Percentiles rank a stretch among this genome's conserved stretches.
phyloP scores from a whole-genome alignment of 2,797 vertebrate genomes.

The Lerista edwardsae region DNA sequence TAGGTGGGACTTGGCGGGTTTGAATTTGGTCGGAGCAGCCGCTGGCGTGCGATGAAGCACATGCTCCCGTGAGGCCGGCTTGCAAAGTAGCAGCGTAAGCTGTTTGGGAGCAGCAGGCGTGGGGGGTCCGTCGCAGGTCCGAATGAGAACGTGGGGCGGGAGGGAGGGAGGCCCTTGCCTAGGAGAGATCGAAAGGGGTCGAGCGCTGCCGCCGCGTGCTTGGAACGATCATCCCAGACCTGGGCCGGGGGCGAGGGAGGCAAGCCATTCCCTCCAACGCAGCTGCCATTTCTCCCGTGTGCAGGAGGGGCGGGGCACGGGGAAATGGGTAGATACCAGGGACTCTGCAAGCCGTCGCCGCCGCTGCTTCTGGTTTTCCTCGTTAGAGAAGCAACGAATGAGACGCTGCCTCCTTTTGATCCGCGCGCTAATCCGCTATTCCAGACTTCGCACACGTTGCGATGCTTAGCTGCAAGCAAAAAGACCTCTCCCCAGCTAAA shows the following conservation, averaged over 20 bases:
- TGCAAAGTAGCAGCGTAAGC: too few species aligned
- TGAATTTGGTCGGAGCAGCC: slow-evolving; percentile 12
- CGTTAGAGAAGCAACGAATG: background rate
- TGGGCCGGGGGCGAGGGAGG: background rate
- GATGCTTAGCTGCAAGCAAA: background rate
- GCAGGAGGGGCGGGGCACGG: background rate
- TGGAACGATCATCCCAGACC: background rate
- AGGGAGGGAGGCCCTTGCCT: background rate
- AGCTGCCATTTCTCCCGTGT: background rate
- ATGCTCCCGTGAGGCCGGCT: slow-evolving; percentile 1
- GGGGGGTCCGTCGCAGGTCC: background rate
- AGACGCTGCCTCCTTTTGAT: background rate
- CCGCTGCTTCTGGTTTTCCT: background rate
- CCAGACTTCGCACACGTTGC: background rate
- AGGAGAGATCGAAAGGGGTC: background rate
- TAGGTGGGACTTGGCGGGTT: slow-evolving; percentile 40
- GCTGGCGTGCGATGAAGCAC: background rate
- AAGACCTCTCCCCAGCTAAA: too few species aligned
- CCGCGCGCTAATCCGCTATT: background rate
- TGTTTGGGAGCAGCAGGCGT: background rate
- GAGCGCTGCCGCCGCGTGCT: background rate
- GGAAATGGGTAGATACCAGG: background rate
- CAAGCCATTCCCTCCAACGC: background rate
- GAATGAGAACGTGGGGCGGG: too few species aligned
- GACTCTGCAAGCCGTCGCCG: background rate